Base-by-base conservation (phyloP, 2,113 vertebrate genomes). In the Ictidomys tridecemlineatus region DNA sequence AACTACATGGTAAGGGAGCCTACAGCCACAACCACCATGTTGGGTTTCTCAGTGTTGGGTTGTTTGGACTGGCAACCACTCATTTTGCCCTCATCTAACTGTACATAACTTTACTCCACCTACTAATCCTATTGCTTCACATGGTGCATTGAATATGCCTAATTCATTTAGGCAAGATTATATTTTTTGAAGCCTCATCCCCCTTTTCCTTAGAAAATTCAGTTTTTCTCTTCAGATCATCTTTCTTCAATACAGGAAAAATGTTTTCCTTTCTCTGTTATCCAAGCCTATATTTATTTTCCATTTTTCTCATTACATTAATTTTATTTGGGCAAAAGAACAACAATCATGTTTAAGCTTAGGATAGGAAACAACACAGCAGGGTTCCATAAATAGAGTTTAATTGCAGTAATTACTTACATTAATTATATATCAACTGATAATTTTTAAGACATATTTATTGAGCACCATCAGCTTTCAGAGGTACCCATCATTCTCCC, bases 401-500 rank as follows among this genome's bases (percentile, higher is more conserved):
- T 98, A 93, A 97, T 94, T 97, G 45, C 30, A 95, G 58, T 72
- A 98, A 51, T 95, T 97, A 96, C 77, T 94, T 97, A 93, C 1
- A 1, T 97, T 98, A 98, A 93, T 96, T 96, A 79, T 94, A 93
- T 97, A 94, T 30, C 72, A 94, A 79, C 39, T 95, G 79, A 96
- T 89, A 45, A 63, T 96, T 97, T 96, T 96, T 51, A 95, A 84
- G 76, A 93, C 78, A 92, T 61, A 98, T 65, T 85, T 65, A 95
- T 97, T 98, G 96, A 97, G 93, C 65, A 97, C 80, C 72, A 97
- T 92, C 97, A 96, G 85, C 94, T 98, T 95, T 98, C 58, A 89
- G 88, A 97, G 67, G 69, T 20, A 14, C 11, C 45, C 95, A 48
- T 95, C 69, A 95, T 56, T 85, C 70, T 97, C 85, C 61, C 53